Conservation (phyloP, 2,888 invertebrate species). For the Oxyteleia sp. region DNA sequence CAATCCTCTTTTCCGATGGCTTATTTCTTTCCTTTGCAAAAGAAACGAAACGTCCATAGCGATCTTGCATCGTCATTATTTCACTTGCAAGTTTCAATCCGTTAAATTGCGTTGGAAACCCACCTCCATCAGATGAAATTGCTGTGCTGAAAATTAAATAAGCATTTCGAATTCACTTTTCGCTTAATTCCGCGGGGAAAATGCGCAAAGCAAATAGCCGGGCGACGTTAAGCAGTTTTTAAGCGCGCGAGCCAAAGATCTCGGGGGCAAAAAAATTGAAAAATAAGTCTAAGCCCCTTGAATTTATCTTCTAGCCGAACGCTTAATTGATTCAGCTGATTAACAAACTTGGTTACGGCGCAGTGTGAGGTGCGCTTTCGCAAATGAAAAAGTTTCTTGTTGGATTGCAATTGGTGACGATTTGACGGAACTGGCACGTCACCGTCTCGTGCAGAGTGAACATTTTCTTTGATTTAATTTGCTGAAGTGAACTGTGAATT, state of each 20-base stretch:
- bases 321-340: no score
- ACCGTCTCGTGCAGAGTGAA: no score
- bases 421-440: no score
- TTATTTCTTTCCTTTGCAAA: slow-evolving; percentile 28
- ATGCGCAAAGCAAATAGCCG: background rate
- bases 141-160: slow-evolving; percentile 68
- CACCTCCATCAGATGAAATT: slow-evolving; percentile 57
- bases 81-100: slow-evolving; percentile 57
- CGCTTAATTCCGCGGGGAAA: slow-evolving; percentile 16
- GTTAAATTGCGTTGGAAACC: slow-evolving; percentile 51
- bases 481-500: no score
- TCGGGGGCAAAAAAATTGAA: no score
- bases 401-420: no score
- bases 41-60: slow-evolving; percentile 45
- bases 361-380: no score
- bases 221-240: slow-evolving; percentile 1
- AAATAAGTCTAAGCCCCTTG: background rate
- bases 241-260: background rate
- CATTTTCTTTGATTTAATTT: no score
- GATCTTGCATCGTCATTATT: slow-evolving; percentile 58
- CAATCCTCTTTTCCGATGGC: slow-evolving; percentile 55
- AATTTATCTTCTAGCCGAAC: no score
- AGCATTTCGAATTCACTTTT: slow-evolving; percentile 46
- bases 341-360: no score
- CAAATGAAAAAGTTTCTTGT: no score